A percentile compares a stretch with the other conserved stretches of the same genome.
Conservation (phyloP, 2,113 vertebrate genomes). For the Gorilla gorilla region DNA sequence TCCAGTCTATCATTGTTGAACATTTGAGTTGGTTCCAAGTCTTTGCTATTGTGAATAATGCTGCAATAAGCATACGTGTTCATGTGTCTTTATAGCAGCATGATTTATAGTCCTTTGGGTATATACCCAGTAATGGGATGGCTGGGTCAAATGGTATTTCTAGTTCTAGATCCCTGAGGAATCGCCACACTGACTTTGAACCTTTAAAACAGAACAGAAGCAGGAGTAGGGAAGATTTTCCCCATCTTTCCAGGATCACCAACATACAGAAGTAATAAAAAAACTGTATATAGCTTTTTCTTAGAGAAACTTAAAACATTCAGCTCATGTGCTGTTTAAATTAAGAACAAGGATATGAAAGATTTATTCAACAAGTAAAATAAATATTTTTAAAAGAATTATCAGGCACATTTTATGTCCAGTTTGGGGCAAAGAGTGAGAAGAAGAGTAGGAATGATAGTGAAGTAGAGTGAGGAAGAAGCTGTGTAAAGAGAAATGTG, state of each 20-base stretch:
- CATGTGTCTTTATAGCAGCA: too few species aligned
- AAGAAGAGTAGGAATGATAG: not conserved
- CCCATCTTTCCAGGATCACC: not conserved
- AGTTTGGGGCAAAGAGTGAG: not conserved
- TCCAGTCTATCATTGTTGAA: too few species aligned
- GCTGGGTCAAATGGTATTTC: too few species aligned
- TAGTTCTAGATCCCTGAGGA: too few species aligned
- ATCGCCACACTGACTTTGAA: not conserved
- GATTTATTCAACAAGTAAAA: conserved; percentile 51
- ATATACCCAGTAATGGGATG: too few species aligned
- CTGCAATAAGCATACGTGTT: too few species aligned
- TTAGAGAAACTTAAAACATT: conserved; percentile 17
- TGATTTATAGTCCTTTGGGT: too few species aligned
- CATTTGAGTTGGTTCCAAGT: too few species aligned
- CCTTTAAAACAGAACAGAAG: not conserved
- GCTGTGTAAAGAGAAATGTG: not conserved
- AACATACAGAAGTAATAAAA: not conserved
- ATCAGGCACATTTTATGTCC: not conserved
- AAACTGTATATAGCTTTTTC: not conserved
- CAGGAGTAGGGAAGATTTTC: not conserved
- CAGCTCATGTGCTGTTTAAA: conserved; percentile 14
- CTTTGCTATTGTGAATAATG: too few species aligned
- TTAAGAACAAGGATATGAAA: conserved; percentile 12
- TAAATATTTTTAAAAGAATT: conserved; percentile 1
- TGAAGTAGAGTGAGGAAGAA: not conserved